Evolutionary conservation across 2,113 vertebrate species (phyloP).

Genomic region (Microtus pennsylvanicus): DNA sequence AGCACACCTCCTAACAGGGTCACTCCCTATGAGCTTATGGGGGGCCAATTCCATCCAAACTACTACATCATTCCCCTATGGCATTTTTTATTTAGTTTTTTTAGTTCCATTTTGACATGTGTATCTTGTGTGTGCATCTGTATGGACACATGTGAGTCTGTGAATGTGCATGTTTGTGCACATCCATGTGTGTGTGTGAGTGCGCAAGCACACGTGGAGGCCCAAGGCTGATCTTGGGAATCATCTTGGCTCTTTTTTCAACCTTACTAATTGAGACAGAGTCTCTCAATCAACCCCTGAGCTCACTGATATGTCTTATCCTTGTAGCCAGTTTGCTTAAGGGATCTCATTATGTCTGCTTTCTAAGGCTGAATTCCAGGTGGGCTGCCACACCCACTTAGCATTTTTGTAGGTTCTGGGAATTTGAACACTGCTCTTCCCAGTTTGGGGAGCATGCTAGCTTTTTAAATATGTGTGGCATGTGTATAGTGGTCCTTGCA

Average conservation of each 20-base stretch:
- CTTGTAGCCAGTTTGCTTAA: not conserved
- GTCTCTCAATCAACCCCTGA: not conserved
- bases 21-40: not conserved
- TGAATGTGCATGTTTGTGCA: not conserved
- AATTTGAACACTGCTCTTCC: not conserved
- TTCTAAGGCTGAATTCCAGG: not conserved
- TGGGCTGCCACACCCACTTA: not conserved
- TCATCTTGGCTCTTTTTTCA: not conserved
- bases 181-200: not conserved
- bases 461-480: not conserved
- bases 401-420: not conserved
- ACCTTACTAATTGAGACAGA: not conserved
- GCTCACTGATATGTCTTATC: too few species aligned
- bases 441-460: not conserved
- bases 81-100: not conserved
- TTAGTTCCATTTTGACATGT: not conserved
- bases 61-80: not conserved
- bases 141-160: not conserved
- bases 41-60: not conserved
- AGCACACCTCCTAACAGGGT: not conserved
- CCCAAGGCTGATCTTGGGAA: not conserved
- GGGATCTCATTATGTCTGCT: too few species aligned
- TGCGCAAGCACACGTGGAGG: fast-evolving
- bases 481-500: not conserved
- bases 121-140: not conserved